Evolutionary conservation across 2,888 invertebrate genomes (phyloP), one percentile per base, ranked within the genome.

Genomic region (Caenorhabditis sp.): DNA sequence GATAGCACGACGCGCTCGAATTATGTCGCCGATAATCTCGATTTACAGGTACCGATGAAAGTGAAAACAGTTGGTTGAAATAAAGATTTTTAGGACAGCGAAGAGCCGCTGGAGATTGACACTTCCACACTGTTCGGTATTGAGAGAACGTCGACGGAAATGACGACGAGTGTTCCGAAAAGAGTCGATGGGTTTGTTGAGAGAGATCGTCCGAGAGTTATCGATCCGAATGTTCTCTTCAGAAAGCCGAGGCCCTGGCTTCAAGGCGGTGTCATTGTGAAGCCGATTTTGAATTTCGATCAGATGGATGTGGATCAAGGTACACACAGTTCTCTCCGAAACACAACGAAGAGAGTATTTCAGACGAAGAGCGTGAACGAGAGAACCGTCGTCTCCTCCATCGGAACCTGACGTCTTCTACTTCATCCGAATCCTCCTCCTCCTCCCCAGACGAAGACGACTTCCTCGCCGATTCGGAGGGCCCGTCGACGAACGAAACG

Each of bases 81-180:
- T 24, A 9, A 8, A 1, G 17, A n/a, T 35, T 53, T 65, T 43
- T 32, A 66, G 66, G 56, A 78, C 15, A 63, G 66, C n/a, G 80
- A 73, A 8, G 52, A 63, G 11, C 81, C 81, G 6, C 45, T 81
- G 62, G 76, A 76, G 52, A 71, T 81, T 11, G 81, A 81, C 46
- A 81, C 81, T 1, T 62, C 65, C 8, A 81, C 81, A 3, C 30
- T 81, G 15, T 79, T 81, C 22, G 81, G 81, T 2, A 65, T 78
- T 6, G 80, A 78, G 30, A 20, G 46, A 8, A 48, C 27, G 22
- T 41, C 30, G 26, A 7, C 55, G 30, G 55, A 56, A 15, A 39
- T 11, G 22, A 2, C 46, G 17, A 53, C 58, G 7, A 46, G 27
- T 15, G 27, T 26, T 26, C 27, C 41, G 20, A 68, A 46, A 41